Conservation (phyloP, 2,888 invertebrate species). For the Drosophila koepferae region DNA sequence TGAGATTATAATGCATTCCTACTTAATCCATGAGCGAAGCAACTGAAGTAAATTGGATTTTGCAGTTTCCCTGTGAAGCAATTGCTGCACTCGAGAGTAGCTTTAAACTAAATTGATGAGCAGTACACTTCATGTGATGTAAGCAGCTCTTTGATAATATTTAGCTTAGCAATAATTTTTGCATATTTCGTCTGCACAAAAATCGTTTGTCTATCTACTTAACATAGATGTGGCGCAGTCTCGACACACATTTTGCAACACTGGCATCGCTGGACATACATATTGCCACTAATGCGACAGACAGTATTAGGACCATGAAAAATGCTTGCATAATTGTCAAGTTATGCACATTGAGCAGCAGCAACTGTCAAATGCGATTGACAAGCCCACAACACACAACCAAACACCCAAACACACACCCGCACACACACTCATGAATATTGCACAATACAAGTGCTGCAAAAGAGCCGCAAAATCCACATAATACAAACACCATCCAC, state of each 20-base stretch:
- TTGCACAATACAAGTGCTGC: constrained; percentile 20
- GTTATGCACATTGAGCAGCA: constrained; percentile 42
- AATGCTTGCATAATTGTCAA: constrained; percentile 68
- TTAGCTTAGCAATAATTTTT: background rate
- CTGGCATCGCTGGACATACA: background rate
- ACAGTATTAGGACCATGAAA: constrained; percentile 58
- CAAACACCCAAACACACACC: background rate
- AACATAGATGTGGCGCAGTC: background rate
- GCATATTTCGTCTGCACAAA: background rate
- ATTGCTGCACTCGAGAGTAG: background rate
- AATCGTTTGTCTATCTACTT: constrained; percentile 3
- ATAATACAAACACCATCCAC: constrained; percentile 67
- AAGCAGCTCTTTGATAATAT: background rate
- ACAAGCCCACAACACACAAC: constrained; percentile 45
- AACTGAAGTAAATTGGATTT: constrained; percentile 32
- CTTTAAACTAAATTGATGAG: background rate
- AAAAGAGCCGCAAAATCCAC: constrained; percentile 71
- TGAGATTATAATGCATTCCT: constrained; percentile 15
- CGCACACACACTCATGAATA: constrained; percentile 1
- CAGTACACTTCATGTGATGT: background rate
- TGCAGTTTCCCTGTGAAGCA: background rate
- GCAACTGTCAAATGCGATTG: constrained; percentile 55
- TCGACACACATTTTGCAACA: constrained; percentile 19
- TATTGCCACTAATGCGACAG: constrained; percentile 45
- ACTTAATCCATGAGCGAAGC: constrained; percentile 11